Evolutionary conservation across 2,888 invertebrate species (phyloP).

Genomic region (Schizaphis graminum): DNA sequence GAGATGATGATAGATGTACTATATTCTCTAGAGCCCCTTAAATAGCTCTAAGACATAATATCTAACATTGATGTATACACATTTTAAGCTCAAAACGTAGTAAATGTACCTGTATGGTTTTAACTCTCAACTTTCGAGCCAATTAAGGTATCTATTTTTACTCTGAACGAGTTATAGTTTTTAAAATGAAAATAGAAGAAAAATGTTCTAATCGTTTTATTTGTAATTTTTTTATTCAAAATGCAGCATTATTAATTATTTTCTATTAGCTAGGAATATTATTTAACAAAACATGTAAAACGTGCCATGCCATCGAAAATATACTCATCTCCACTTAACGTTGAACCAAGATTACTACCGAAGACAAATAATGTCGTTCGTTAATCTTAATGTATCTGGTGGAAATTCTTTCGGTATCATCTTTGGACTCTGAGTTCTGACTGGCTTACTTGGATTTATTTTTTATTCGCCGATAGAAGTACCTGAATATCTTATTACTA

Average conservation of each 20-base stretch:
- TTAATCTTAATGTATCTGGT: neutral
- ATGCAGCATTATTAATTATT: neutral
- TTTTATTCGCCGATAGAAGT: neutral
- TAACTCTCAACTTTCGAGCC: neutral
- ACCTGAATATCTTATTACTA: neutral
- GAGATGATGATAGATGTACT: neutral
- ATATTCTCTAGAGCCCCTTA: neutral
- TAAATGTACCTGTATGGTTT: neutral
- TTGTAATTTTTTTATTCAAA: neutral
- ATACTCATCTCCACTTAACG: neutral
- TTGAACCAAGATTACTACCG: neutral
- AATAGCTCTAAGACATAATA: neutral
- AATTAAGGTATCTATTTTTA: too few relatives aligned
- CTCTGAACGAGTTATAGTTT: neutral
- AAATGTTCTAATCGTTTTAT: neutral
- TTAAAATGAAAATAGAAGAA: neutral
- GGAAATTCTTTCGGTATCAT: neutral
- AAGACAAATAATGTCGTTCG: neutral
- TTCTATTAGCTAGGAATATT: neutral
- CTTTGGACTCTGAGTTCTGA: neutral
- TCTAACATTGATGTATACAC: neutral
- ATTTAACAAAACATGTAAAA: neutral
- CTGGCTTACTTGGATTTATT: neutral
- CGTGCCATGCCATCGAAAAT: neutral
- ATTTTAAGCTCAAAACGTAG: neutral